These are phyloP conservation scores for Amphiura filiformis DNA, from an alignment of 35 echinoderm and acorn worm species.

Conservation along the genomic window DNA sequence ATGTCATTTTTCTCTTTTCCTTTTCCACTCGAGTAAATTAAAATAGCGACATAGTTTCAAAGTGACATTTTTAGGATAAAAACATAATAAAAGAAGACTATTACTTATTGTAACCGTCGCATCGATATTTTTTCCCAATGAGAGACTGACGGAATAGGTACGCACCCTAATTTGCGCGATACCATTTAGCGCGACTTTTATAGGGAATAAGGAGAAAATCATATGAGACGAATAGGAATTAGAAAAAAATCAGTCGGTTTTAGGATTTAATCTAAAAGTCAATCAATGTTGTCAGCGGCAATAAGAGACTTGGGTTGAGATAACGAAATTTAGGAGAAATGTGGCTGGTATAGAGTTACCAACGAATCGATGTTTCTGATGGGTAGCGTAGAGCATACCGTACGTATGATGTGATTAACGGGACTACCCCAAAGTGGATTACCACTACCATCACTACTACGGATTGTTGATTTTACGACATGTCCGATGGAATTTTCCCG, in stretches of 20 bases:
- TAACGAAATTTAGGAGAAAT: slow-evolving; percentile 14
- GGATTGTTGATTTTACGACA: slow-evolving; percentile 2
- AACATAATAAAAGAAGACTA: neutral
- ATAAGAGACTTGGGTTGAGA: neutral
- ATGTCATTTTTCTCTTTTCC: too few species aligned
- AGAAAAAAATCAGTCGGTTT: neutral
- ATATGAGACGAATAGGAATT: neutral
- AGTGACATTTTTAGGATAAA: neutral
- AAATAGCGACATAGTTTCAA: neutral
- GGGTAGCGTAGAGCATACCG: neutral
- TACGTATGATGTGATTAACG: neutral
- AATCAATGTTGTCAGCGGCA: neutral
- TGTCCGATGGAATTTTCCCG: slow-evolving; percentile 13
- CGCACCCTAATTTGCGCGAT: neutral
- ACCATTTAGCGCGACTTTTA: neutral
- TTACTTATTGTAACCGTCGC: too few species aligned
- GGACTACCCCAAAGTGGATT: neutral
- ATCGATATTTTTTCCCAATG: neutral
- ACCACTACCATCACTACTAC: neutral
- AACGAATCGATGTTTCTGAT: neutral
- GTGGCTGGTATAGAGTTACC: neutral
- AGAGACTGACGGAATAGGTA: neutral
- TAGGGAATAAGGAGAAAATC: neutral
- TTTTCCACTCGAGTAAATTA: too few species aligned
- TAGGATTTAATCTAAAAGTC: slow-evolving; percentile 12